Evolutionary conservation across 2,113 vertebrate species (phyloP), one percentile per base, ranked within the genome.

Genomic region (Perccottus glenii): DNA sequence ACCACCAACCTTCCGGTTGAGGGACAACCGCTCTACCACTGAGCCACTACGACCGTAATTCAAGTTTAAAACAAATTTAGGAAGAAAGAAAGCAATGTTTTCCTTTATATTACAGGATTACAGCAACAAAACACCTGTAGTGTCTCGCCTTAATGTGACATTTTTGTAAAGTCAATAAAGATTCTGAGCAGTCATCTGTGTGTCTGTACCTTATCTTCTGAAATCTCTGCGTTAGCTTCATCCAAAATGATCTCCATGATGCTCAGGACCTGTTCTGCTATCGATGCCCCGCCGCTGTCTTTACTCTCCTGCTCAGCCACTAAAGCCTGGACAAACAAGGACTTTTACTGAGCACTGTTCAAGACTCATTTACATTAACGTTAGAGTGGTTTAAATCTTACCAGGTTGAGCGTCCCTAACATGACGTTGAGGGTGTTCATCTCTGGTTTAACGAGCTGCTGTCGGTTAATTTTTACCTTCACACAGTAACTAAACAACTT

Each of bases 161-260:
- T 27, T 27, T 27, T 27, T 27, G n/a, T 27, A 2, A 27, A 27
- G 19, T 27, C 19, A 27, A 27, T 27, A 27, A 27, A 27, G 19
- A 27, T n/a, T n/a, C n/a, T n/a, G n/a, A n/a, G n/a, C n/a, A n/a
- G n/a, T n/a, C n/a, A n/a, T n/a, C n/a, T n/a, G n/a, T n/a, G n/a
- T n/a, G 50, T 52, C 19, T 10, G 32, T 38, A 96, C 98, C 94
- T 98, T 99, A 87, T 99, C 97, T 76, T 99, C 98, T 3, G 95
- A 98, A 83, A 99, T 97, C 36, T 99, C 98, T 0, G 98, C 98
- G 0, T 98, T 99, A 68, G 98, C 98, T 77, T 99, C 97, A 36
- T 99, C 98, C 85, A 99, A 86, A 62, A 99, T 99, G 81, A 98
- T 99, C 89, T 99, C 98, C 97, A 99, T 99, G 75, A 99, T 99